Evolutionary conservation across 2,888 invertebrate genomes (phyloP).

Genomic region (Ypsolopha scabrella): DNA sequence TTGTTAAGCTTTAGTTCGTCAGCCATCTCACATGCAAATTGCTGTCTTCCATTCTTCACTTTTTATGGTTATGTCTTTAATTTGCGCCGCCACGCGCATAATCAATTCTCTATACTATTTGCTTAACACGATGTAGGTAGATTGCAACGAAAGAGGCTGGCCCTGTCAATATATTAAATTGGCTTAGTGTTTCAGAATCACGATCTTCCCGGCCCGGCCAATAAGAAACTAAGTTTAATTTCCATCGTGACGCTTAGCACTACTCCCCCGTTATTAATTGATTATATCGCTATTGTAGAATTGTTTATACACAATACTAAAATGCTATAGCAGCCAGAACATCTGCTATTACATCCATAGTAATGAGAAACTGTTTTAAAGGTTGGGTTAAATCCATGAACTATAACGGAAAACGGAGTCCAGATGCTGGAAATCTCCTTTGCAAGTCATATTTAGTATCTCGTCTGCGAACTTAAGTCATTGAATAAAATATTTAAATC

Average conservation of each 20-base stretch:
- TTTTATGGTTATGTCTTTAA: too few species aligned
- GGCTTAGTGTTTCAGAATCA: slow-evolving; percentile 34
- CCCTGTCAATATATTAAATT: slow-evolving; percentile 35
- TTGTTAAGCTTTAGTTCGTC: background rate
- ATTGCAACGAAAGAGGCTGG: background rate
- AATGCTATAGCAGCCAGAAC: slow-evolving; percentile 12
- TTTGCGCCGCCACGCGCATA: background rate
- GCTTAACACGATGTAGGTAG: background rate
- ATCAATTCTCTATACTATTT: background rate
- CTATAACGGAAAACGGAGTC: background rate
- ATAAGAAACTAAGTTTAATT: slow-evolving; percentile 42
- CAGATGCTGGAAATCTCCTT: background rate
- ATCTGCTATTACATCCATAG: background rate
- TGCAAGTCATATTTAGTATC: slow-evolving; percentile 1
- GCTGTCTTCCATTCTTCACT: background rate
- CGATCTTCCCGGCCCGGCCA: slow-evolving; percentile 29
- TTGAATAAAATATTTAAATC: slow-evolving; percentile 8
- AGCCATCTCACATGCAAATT: background rate
- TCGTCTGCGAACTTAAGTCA: background rate
- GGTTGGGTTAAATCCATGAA: background rate
- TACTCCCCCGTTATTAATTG: slow-evolving; percentile 38
- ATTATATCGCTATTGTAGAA: slow-evolving; percentile 24
- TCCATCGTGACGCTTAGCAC: slow-evolving; percentile 32
- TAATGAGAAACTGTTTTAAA: background rate
- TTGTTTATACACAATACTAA: slow-evolving; percentile 14